Percentiles rank a stretch among this genome's conserved stretches.
Evolutionary conservation across 1,140 invertebrate genomes (phyloP).

Genomic region (Brachionus plicatilis): DNA sequence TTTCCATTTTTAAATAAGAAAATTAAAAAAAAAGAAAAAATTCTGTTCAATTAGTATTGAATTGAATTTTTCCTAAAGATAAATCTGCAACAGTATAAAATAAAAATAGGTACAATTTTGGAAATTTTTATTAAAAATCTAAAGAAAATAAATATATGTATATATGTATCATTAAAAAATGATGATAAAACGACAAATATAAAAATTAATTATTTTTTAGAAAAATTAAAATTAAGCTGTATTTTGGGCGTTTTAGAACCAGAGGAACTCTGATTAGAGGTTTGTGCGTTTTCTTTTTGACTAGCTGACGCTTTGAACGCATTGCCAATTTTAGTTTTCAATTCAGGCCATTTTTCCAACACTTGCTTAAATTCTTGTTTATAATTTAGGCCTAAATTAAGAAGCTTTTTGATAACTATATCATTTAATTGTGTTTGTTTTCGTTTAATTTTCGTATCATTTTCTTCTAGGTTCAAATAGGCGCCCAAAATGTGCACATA

Average conservation of each 20-base stretch:
- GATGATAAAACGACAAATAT: neutral
- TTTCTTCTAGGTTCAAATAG: slow-evolving; percentile 3
- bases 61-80: no score
- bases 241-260: slow-evolving; percentile 28
- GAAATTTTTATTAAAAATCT: neutral
- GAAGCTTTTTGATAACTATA: slow-evolving; percentile 15
- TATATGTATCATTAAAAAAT: neutral
- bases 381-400: slow-evolving; percentile 7
- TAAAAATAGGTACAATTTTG: neutral
- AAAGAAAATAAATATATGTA: neutral
- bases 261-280: neutral
- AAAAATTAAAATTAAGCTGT: slow-evolving; percentile 38
- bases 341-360: neutral
- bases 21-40: no score
- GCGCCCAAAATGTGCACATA: slow-evolving; percentile 22
- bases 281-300: neutral
- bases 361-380: slow-evolving; percentile 31
- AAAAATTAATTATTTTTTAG: slow-evolving; percentile 37
- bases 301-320: neutral
- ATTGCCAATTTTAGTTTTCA: slow-evolving; percentile 17
- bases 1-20: no score
- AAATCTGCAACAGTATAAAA: no score
- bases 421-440: neutral
- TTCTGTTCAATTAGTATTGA: no score
- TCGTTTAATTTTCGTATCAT: neutral